These are phyloP conservation scores for Disparrhopalites patrizii DNA, from an alignment of 2,888 invertebrate genomes.

Conservation along the genomic window DNA sequence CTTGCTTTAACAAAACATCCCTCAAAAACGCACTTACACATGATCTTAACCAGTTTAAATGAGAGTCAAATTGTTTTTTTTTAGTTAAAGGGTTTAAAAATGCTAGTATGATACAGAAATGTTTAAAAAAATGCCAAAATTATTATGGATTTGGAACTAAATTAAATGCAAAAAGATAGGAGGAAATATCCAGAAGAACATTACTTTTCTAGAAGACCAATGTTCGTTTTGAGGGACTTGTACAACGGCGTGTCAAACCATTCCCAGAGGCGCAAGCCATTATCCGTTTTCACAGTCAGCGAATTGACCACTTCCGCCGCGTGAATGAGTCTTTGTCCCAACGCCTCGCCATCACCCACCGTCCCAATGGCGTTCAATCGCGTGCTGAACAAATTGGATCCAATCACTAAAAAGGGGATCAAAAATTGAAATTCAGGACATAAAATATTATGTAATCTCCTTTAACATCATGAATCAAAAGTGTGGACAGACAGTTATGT, in stretches of 20 bases:
- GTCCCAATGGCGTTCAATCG: conserved; percentile 4
- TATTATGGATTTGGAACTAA: too few relatives aligned
- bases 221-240: conserved; percentile 63
- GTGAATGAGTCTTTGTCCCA: conserved; percentile 1
- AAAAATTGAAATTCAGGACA: not conserved
- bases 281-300: conserved; percentile 5
- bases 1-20: too few relatives aligned
- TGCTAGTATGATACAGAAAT: too few relatives aligned
- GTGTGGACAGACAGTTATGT: too few relatives aligned
- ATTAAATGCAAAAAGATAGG: too few relatives aligned
- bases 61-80: too few relatives aligned
- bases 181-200: conserved; percentile 7
- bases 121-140: too few relatives aligned
- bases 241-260: conserved; percentile 69
- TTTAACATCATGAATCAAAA: too few relatives aligned
- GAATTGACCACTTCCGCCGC: conserved; percentile 9
- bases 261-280: conserved; percentile 67
- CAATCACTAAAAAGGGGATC: conserved; percentile 2
- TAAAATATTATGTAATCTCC: not conserved
- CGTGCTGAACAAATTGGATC: conserved; percentile 8
- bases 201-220: conserved; percentile 67
- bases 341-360: not conserved
- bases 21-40: too few relatives aligned
- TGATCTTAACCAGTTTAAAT: too few relatives aligned
- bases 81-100: too few relatives aligned